These are phyloP conservation scores for Peromyscus aztecus DNA, from an alignment of 2,797 vertebrate species.

Conservation along the genomic window DNA sequence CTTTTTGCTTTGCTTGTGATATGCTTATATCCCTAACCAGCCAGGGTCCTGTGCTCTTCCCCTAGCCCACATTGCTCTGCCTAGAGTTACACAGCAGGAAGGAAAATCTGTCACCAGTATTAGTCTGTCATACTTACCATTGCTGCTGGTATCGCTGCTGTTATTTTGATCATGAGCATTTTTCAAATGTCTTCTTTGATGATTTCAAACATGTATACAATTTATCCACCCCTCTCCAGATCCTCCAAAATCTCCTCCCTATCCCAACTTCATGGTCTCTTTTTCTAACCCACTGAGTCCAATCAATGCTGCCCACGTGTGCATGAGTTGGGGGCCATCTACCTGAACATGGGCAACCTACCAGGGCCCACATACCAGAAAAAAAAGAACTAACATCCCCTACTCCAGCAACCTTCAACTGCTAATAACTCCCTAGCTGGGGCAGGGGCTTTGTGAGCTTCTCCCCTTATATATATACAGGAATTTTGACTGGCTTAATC, in stretches of 20 bases:
- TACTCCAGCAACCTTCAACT: neutral
- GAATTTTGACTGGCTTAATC: neutral
- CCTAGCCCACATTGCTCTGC: neutral
- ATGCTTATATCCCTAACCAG: accelerated
- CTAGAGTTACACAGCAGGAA: neutral
- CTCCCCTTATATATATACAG: neutral
- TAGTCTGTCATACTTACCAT: neutral
- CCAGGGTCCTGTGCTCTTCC: neutral
- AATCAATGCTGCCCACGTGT: neutral
- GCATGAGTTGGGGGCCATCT: no score
- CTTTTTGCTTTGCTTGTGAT: neutral
- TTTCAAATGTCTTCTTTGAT: neutral
- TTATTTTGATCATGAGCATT: neutral
- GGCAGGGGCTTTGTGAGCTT: neutral
- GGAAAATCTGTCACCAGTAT: no score
- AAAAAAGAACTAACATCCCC: neutral
- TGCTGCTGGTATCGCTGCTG: neutral
- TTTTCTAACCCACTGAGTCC: neutral
- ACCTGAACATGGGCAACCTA: neutral
- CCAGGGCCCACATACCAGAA: neutral
- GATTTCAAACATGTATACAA: neutral
- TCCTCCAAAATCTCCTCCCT: neutral
- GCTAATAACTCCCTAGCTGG: neutral
- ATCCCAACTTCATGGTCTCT: neutral
- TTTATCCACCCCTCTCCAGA: neutral